Conservation (phyloP, 2,797 vertebrate genomes). For the Cebuella pygmaea region DNA sequence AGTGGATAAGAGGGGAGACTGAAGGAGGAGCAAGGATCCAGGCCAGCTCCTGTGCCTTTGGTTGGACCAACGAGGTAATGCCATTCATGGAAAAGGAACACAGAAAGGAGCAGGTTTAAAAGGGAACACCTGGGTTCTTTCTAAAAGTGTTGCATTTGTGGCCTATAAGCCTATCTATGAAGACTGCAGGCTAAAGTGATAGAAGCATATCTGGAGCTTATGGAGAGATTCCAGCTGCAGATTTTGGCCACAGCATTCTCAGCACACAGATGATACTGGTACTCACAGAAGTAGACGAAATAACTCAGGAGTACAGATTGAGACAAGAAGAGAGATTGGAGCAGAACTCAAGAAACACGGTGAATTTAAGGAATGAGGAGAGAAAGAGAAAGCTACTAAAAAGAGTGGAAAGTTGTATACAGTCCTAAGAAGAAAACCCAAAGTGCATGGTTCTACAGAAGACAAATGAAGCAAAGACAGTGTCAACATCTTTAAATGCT, state of each 20-base stretch:
- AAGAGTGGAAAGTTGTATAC: not conserved
- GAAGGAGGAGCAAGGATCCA: not conserved
- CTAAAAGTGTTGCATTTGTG: not conserved
- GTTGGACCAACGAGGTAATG: not conserved
- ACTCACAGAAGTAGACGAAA: not conserved
- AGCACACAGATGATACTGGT: not conserved
- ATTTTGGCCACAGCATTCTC: not conserved
- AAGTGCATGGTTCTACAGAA: not conserved
- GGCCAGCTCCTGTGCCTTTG: not conserved
- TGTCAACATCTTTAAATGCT: not conserved
- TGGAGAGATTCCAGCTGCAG: not conserved
- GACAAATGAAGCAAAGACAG: not conserved
- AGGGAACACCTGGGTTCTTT: not conserved
- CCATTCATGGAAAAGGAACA: not conserved
- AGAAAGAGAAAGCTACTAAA: not conserved
- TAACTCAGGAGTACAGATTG: not conserved
- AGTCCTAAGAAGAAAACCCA: not conserved
- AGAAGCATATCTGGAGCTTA: not conserved
- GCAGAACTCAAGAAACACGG: not conserved
- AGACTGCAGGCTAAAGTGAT: not conserved
- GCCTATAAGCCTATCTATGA: not conserved
- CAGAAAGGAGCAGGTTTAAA: not conserved
- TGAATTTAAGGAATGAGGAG: not conserved
- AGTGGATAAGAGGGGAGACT: not conserved
- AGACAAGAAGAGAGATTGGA: conserved; percentile 5